Base-by-base conservation (phyloP, 2,797 vertebrate species). In the Pipistrellus pygmaeus region DNA sequence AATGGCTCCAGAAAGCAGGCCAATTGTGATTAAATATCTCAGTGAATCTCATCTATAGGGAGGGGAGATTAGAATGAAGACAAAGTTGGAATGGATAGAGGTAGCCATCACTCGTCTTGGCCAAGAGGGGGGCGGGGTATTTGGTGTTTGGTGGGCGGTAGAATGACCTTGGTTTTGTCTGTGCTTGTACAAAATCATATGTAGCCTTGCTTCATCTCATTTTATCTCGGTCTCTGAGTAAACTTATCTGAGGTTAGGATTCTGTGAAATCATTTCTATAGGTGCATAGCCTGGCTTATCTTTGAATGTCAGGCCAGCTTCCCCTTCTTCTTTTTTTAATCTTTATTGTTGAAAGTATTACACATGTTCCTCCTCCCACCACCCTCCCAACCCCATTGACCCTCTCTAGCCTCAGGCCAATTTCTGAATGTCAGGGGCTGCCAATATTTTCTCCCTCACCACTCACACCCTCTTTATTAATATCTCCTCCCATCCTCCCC, bases 51-150 rank as follows among this genome's bases (percentile, higher is more conserved):
- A 11, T 21, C n/a, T 11, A 2, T 18, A 21, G 41, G 35, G 6
- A 68, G 15, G n/a, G 30, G 76, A 91, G 55, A 44, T 48, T 14
- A 78, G 55, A 62, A 48, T 3, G 23, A 93, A 85, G n/a, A 72
- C 12, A 6, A 51, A 13, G 14, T 2, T 27, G 46, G 71, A 64
- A 27, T 6, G 25, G 13, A 38, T 7, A 20, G 77, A 21, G 11
- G 14, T 9, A 73, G 35, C 5, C 51, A 55, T 27, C 48, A n/a
- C n/a, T 46, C 62, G 2, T 35, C 30, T 2, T 8, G 32, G 60
- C 57, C 73, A 32, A 68, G 55, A 44, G 15, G 27, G 25, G 13
- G 21, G 4, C 13, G 35, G 38, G 38, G 38, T 11, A 8, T 27
- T 35, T 82, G 57, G 25, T 60, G 5, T 68, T 88, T 15, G 18